A percentile compares a stretch with the other conserved stretches of the same genome.
Conservation (phyloP, 2,888 invertebrate species). For the Conops quadrifasciatus region DNA sequence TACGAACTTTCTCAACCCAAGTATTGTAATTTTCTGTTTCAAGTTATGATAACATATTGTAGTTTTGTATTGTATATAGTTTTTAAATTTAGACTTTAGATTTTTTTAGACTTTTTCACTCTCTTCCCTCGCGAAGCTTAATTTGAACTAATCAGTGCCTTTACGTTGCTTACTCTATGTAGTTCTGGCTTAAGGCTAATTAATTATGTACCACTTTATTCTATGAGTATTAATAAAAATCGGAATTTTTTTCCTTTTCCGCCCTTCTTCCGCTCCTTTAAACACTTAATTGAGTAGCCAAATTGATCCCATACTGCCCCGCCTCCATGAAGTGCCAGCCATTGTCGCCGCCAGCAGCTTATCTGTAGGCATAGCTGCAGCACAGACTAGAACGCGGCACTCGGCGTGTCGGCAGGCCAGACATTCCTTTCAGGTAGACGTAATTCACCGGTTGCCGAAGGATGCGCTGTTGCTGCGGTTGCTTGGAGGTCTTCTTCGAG, state of each 20-base stretch:
- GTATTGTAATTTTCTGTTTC: too few species aligned
- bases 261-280: constrained; percentile 34
- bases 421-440: constrained; percentile 81
- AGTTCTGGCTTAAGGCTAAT: too few species aligned
- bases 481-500: constrained; percentile 12
- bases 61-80: too few species aligned
- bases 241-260: background rate
- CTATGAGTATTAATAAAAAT: background rate
- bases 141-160: too few species aligned
- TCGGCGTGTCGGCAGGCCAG: constrained; percentile 81
- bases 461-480: constrained; percentile 66
- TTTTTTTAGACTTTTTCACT: too few species aligned
- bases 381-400: constrained; percentile 72
- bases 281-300: constrained; percentile 8
- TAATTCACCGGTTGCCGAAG: constrained; percentile 80
- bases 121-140: too few species aligned
- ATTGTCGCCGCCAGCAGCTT: constrained; percentile 5
- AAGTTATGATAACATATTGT: too few species aligned
- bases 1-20: too few species aligned
- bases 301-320: background rate
- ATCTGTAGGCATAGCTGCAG: constrained; percentile 54
- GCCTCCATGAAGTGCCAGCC: background rate
- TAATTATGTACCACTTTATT: too few species aligned
- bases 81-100: too few species aligned
- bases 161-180: too few species aligned